These are phyloP conservation scores for Hylomyscus alleni DNA, from an alignment of 2,797 vertebrate species.

Conservation along the genomic window DNA sequence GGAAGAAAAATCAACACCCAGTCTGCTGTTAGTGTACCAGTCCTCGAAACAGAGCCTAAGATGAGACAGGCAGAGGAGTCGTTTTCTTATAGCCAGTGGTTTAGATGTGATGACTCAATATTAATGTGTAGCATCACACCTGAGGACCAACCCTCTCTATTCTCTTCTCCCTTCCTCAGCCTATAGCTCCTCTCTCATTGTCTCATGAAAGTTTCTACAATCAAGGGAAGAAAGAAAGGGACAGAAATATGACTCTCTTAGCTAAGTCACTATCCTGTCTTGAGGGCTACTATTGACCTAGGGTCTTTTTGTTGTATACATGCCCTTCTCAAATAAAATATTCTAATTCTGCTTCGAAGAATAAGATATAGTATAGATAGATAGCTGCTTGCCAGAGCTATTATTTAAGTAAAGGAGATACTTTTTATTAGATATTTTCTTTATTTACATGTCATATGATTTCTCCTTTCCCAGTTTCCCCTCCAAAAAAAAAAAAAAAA, in stretches of 20 bases:
- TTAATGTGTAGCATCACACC: neutral
- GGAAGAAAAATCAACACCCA: constrained; percentile 14
- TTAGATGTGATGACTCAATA: neutral
- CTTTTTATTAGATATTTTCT: too few relatives aligned
- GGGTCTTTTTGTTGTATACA: neutral
- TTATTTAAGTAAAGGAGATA: neutral
- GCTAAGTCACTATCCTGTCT: neutral
- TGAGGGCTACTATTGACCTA: rapidly evolving
- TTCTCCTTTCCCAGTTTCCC: too few relatives aligned
- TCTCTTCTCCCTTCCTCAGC: neutral
- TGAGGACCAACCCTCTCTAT: neutral
- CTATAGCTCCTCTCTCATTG: neutral
- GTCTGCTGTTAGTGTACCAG: neutral
- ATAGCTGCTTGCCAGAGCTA: neutral
- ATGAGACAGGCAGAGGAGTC: neutral
- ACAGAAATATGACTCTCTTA: neutral
- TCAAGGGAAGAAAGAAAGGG: neutral
- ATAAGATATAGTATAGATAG: neutral
- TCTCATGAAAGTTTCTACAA: neutral
- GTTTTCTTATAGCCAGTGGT: neutral
- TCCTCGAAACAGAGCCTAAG: neutral
- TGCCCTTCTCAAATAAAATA: neutral
- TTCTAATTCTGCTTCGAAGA: neutral
- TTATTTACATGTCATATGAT: too few relatives aligned
- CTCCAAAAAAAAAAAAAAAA: too few relatives aligned